Conservation (phyloP, 2,797 vertebrate species). For the Taeniopygia guttata region DNA sequence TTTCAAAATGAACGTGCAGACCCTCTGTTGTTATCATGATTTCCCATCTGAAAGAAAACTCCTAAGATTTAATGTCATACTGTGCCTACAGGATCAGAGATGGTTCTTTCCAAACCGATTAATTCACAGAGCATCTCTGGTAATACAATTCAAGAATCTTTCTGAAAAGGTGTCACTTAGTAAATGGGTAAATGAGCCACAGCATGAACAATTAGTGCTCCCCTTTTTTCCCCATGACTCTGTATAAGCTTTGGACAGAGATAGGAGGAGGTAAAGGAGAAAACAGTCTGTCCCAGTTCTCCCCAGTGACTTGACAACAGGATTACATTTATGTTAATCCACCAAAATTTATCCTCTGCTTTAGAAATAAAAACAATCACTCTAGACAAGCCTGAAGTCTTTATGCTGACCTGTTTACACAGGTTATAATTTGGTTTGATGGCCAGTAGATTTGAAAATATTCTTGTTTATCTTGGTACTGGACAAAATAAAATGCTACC, state of each 20-base stretch:
- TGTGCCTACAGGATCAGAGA: background rate
- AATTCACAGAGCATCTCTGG: background rate
- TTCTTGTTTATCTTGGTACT: background rate
- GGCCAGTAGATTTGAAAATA: background rate
- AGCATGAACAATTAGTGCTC: background rate
- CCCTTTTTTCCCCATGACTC: background rate
- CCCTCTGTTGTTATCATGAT: background rate
- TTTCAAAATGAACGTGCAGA: background rate
- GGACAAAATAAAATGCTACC: background rate
- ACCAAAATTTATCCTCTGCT: background rate
- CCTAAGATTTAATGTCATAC: background rate
- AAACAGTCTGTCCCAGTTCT: background rate
- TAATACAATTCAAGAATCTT: background rate
- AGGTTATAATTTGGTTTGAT: background rate
- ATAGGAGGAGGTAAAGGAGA: background rate
- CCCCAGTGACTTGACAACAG: background rate
- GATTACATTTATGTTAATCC: background rate
- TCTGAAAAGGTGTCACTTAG: background rate
- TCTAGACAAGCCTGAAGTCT: background rate
- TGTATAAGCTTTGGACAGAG: background rate
- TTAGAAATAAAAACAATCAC: background rate
- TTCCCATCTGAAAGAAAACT: background rate
- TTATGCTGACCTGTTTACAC: background rate
- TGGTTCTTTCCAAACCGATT: background rate
- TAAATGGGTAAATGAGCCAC: background rate